Evolutionary conservation across 2,888 invertebrate species (phyloP).

Genomic region (Patella ulyssiponensis): DNA sequence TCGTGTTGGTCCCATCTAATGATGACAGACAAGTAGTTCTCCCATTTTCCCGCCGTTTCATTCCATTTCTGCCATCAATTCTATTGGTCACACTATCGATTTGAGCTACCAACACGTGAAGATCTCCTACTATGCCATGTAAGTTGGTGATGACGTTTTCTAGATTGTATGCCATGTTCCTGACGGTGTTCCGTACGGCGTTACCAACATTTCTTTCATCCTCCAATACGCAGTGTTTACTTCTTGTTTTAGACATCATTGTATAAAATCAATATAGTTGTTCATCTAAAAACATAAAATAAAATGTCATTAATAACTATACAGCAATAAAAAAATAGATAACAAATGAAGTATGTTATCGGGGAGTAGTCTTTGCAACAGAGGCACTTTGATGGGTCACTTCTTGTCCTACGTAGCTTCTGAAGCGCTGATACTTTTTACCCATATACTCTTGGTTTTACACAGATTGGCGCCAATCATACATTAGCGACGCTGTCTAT

Average conservation of each 20-base stretch:
- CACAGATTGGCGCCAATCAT: too few species aligned
- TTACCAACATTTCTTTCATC: conserved; percentile 1
- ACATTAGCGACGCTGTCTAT: too few species aligned
- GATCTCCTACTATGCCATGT: conserved; percentile 39
- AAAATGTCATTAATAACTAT: too few species aligned
- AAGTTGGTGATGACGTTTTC: conserved; percentile 35
- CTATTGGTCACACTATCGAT: conserved; percentile 37
- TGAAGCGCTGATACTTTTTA: too few species aligned
- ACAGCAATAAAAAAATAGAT: too few species aligned
- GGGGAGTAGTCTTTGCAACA: too few species aligned
- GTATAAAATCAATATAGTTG: too few species aligned
- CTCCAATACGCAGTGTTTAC: neutral
- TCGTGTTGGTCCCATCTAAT: conserved; percentile 1
- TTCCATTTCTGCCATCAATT: conserved; percentile 27
- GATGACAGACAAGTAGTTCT: conserved; percentile 1
- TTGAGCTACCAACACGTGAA: conserved; percentile 33
- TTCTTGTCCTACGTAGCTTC: too few species aligned
- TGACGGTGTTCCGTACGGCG: conserved; percentile 26
- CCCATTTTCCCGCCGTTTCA: conserved; percentile 15
- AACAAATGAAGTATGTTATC: too few species aligned
- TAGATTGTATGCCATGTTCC: conserved; percentile 34
- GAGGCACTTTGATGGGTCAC: too few species aligned
- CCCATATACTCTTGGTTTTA: too few species aligned
- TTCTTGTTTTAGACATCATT: neutral
- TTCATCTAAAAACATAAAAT: too few species aligned